phyloP scores from a whole-genome alignment of 2,113 vertebrate species.

The Neolamprologus falcicula region DNA sequence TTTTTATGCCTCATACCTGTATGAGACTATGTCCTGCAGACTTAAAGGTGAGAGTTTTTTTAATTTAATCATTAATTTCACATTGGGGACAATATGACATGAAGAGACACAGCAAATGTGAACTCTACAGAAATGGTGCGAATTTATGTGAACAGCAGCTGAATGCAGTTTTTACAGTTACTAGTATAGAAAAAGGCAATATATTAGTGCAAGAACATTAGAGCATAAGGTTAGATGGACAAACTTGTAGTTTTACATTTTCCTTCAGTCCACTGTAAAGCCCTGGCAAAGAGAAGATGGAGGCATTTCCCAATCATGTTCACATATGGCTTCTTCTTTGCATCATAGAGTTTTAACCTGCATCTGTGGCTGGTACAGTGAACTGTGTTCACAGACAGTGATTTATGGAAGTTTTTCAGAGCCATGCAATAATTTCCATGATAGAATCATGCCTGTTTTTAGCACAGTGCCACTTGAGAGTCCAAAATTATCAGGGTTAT shows the following conservation, averaged over 20 bases:
- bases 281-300: background rate
- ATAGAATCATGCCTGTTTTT: background rate
- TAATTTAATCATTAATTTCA: background rate
- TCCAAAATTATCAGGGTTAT: background rate
- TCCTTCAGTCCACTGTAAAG: background rate
- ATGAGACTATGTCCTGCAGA: background rate
- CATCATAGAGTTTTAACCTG: background rate
- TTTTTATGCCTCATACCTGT: background rate
- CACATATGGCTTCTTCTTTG: background rate
- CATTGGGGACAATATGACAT: background rate
- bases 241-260: background rate
- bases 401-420: background rate
- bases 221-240: background rate
- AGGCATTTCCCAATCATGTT: background rate
- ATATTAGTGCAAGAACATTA: background rate
- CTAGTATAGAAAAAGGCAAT: background rate
- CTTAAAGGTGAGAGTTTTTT: background rate
- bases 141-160: background rate
- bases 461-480: background rate
- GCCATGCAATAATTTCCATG: background rate
- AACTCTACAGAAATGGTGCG: background rate
- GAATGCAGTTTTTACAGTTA: background rate
- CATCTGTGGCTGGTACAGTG: background rate
- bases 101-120: background rate
- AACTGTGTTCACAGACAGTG: background rate